Evolutionary conservation across 2,888 invertebrate species (phyloP), one percentile per base, ranked within the genome.

Genomic region (Atrina japonica): DNA sequence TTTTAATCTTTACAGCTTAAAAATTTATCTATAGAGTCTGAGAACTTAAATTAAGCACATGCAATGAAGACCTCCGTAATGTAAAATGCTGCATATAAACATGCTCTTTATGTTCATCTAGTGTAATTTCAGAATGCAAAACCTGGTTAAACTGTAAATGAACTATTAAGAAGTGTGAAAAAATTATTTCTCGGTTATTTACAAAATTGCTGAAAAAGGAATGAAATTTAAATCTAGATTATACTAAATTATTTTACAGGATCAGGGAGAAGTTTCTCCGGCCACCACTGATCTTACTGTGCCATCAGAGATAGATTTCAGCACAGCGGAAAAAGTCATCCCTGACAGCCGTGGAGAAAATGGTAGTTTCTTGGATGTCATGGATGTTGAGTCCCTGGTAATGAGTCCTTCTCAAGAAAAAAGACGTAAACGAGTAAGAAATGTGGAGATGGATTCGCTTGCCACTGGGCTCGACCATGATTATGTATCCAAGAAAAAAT

Each of bases 401-500:
- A 35, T 11, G 35, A 7, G 35, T 35, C 35, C 35, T 35, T 11
- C 35, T 35, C 35, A 35, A 11, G 73, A 66, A 73, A 35, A 35
- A 11, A 35, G 11, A 35, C 35, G 35, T 35, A 35, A 35, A 11
- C 35, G 11, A 35, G 35, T 7, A 35, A 35, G 68, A 53, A 43
- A 25, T 45, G 75, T 67, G 40, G 70, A 73, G 30, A 61, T 61
- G 18, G 69, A 55, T 29, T 43, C 68, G 63, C 56, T 67, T 30
- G 64, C 61, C 23, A 41, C 58, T 2, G 67, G 49, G 43, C 66
- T 68, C 14, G 84, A 84, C 67, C 84, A 83, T 66, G 83, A 83
- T 73, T 83, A 84, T 43, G 76, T 80, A 63, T 58, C 64, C 30
- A 79, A 81, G 55, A 77, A 73, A 59, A 64, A 73, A 30, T 60